Base-by-base conservation (phyloP, 2,888 invertebrate species). In the Drosophila demipolita region DNA sequence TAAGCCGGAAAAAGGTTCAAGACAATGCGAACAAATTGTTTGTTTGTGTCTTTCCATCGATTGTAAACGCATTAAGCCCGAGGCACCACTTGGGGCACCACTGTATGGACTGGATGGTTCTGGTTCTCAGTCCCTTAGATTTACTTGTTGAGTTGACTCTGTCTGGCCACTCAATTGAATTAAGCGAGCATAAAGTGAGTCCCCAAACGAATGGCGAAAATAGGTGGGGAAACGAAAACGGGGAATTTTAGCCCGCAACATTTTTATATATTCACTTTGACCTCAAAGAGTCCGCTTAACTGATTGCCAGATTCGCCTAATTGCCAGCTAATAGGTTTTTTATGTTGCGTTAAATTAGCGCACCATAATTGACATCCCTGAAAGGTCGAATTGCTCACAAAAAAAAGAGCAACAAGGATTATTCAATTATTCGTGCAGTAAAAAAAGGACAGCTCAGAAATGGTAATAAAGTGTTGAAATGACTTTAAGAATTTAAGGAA, bases 61-160 rank as follows among this genome's bases (percentile, higher is more conserved):
- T 76, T 78, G 52, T 50, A 68, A 64, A 73, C 62, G 52, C 68
- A 80, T 77, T 75, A 79, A 55, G 5, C 40, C 33, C 60, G 33
- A 26, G 50, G 49, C 49, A 45, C 36, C 58, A 20, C 38, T 59
- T 48, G 38, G 38, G n/a, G 35, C 45, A 35, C 7, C 48, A 20
- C 49, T 49, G 20, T 20, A 20, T 45, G 45, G 20, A 17, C 23
- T 26, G 35, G 35, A 23, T 36, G 40, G 29, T 29, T 29, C 29
- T 29, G 6, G 5, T 5, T 29, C 42, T 40, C 29, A 26, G 11
- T 50, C 23, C 33, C 48, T 45, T 33, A 65, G 83, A 76, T 76
- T 85, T 76, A 90, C 84, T 90, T 90, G 90, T 90, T 85, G 85
- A 88, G 73, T 79, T 86, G 45, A 42, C 26, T 50, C 50, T 40